phyloP scores from a whole-genome alignment of 2,113 vertebrate species.

The Labrus mixtus region DNA sequence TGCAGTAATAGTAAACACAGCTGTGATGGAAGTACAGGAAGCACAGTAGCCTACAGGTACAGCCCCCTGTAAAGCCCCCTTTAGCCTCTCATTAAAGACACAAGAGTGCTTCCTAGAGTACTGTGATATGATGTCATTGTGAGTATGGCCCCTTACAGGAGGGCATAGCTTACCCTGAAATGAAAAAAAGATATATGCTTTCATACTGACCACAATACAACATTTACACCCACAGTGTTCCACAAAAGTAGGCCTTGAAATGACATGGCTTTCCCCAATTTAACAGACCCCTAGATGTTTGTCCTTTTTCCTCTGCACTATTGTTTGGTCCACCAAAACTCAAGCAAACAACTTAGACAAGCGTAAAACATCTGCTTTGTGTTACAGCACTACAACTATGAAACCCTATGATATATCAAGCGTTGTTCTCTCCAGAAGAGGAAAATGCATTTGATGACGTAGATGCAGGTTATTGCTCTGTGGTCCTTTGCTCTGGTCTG shows the following conservation, averaged over 20 bases:
- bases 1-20: conserved; percentile 46
- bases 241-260: background rate
- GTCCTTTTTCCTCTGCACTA: background rate
- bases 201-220: background rate
- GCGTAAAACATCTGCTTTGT: too few relatives aligned
- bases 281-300: background rate
- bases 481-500: conserved; percentile 66
- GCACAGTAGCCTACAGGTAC: background rate
- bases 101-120: background rate
- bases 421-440: background rate
- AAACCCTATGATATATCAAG: too few relatives aligned
- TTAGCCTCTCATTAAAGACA: background rate
- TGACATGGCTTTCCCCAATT: background rate
- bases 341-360: too few relatives aligned
- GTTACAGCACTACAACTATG: background rate
- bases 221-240: background rate
- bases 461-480: conserved; percentile 24
- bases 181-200: background rate
- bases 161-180: background rate
- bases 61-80: background rate
- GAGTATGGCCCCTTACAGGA: background rate
- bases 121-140: background rate
- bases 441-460: background rate
- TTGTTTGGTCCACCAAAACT: background rate
- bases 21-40: conserved; percentile 6